These are phyloP conservation scores for Sinocyclocheilus grahami DNA, from an alignment of 2,113 vertebrate genomes.

Conservation along the genomic window DNA sequence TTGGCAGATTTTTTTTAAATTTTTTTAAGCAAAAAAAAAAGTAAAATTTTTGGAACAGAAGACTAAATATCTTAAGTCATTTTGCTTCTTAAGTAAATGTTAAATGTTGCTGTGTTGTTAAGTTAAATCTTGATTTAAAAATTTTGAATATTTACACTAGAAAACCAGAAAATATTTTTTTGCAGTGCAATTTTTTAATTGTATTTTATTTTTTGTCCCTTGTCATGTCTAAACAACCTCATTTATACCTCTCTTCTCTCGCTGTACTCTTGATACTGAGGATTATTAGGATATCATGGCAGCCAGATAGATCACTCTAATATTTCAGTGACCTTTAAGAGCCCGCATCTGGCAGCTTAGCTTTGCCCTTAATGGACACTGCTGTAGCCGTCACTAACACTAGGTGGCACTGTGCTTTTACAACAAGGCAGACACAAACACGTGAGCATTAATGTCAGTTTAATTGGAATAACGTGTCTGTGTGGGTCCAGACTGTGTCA, in stretches of 20 bases:
- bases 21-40: too few species aligned
- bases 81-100: too few species aligned
- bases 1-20: too few species aligned
- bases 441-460: background rate
- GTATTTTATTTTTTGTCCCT: background rate
- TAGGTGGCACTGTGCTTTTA: slow-evolving; percentile 26
- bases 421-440: background rate
- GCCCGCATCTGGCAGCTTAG: slow-evolving; percentile 3
- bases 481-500: background rate
- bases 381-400: background rate
- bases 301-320: slow-evolving; percentile 35
- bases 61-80: too few species aligned
- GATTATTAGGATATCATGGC: slow-evolving; percentile 35
- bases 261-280: background rate
- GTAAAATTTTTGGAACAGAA: too few species aligned
- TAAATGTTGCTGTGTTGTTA: too few species aligned
- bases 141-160: too few species aligned
- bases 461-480: slow-evolving; percentile 16
- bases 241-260: slow-evolving; percentile 1
- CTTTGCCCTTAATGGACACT: background rate
- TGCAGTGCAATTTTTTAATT: too few species aligned
- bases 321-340: slow-evolving; percentile 43
- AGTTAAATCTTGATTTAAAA: too few species aligned
- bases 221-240: background rate
- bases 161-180: too few species aligned